Evolutionary conservation across 1,140 invertebrate genomes (phyloP).

Genomic region (Delia radicum): DNA sequence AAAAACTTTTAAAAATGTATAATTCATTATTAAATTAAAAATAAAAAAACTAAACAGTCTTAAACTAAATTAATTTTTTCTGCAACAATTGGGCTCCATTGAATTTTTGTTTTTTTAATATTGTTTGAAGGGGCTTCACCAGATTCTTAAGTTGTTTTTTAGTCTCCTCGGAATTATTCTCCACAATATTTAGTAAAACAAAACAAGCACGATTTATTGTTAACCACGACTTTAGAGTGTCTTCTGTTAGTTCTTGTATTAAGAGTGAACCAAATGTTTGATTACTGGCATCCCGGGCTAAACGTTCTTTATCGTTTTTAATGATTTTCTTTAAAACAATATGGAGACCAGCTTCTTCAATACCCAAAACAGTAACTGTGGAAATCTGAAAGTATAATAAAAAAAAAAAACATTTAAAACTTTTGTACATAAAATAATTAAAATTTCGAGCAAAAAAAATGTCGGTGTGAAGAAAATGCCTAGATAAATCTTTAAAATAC

Average conservation of each 20-base stretch:
- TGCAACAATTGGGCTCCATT: constrained; percentile 60
- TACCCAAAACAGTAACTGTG: constrained; percentile 46
- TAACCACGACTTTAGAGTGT: constrained; percentile 56
- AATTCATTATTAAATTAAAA: too few relatives aligned
- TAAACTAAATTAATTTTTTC: constrained; percentile 51
- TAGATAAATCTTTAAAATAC: too few relatives aligned
- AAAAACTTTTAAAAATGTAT: too few relatives aligned
- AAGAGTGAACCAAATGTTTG: constrained; percentile 58
- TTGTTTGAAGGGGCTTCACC: constrained; percentile 28
- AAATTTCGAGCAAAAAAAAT: background rate
- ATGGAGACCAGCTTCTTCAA: constrained; percentile 82
- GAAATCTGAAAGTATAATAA: too few relatives aligned
- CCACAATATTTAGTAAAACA: constrained; percentile 59
- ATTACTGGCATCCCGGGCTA: constrained; percentile 36
- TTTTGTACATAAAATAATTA: background rate
- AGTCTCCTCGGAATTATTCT: constrained; percentile 53
- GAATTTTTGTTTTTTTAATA: constrained; percentile 54
- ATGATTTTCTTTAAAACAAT: constrained; percentile 80
- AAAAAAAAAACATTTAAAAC: constrained; percentile 33
- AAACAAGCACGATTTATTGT: constrained; percentile 65
- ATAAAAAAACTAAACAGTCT: background rate
- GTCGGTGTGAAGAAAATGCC: too few relatives aligned
- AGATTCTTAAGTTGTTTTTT: constrained; percentile 39
- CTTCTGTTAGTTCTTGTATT: constrained; percentile 46
- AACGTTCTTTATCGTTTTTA: constrained; percentile 62